Evolutionary conservation across 1,140 invertebrate species (phyloP).

Genomic region (Zophobas atratus): DNA sequence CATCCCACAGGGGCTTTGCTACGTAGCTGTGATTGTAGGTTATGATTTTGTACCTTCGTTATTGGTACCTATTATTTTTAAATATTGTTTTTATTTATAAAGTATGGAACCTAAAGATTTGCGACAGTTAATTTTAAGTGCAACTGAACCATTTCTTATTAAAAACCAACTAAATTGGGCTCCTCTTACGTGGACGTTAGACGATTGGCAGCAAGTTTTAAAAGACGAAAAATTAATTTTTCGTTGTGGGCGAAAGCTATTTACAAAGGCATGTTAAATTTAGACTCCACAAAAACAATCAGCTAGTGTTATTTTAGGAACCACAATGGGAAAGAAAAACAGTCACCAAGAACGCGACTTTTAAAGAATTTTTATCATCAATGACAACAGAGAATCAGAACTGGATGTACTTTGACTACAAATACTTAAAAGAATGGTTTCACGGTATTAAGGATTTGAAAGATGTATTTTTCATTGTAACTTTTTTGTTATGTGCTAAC

Average conservation of each 20-base stretch:
- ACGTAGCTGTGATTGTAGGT: too few species aligned
- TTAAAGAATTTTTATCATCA: constrained; percentile 76
- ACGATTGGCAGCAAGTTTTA: constrained; percentile 67
- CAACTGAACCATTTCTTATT: constrained; percentile 59
- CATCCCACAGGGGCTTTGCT: too few species aligned
- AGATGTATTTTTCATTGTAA: constrained; percentile 67
- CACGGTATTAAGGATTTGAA: constrained; percentile 73
- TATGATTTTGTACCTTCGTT: too few species aligned
- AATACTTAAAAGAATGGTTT: constrained; percentile 83
- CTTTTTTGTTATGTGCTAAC: constrained; percentile 3
- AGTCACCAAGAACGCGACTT: constrained; percentile 70
- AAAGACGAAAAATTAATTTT: constrained; percentile 68
- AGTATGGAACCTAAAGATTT: neutral
- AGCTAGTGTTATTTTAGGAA: constrained; percentile 66
- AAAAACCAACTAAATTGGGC: constrained; percentile 65
- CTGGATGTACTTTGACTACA: constrained; percentile 91
- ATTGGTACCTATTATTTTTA: too few species aligned
- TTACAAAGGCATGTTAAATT: constrained; percentile 65
- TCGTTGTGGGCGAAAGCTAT: constrained; percentile 67
- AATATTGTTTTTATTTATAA: neutral
- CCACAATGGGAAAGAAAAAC: constrained; percentile 86
- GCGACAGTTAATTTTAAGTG: constrained; percentile 51
- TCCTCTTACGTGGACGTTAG: constrained; percentile 68
- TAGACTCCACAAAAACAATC: constrained; percentile 47
- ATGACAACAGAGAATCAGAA: constrained; percentile 62